A percentile compares a stretch with the other conserved stretches of the same genome.
Evolutionary conservation across 92 coral and sea anemone species (phyloP).

Genomic region (Pocillopora meandrina): DNA sequence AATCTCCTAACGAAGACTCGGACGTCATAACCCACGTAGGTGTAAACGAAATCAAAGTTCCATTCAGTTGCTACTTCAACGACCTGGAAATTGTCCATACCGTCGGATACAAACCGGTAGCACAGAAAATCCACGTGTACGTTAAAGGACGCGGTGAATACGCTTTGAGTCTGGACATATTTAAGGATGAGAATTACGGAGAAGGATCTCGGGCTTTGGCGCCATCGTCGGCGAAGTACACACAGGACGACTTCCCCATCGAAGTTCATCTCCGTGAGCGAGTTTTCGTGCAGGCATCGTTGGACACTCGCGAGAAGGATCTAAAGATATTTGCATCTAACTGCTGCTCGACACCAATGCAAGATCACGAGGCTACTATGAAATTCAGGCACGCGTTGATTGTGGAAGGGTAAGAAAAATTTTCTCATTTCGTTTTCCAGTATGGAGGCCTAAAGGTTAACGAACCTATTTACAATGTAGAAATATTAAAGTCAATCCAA

Average conservation of each 20-base stretch:
- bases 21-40: conserved; percentile 77
- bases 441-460: background rate
- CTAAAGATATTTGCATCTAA: conserved; percentile 75
- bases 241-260: conserved; percentile 78
- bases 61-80: conserved; percentile 84
- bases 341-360: conserved; percentile 89
- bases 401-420: conserved; percentile 65
- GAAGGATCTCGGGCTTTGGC: background rate
- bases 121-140: conserved; percentile 66
- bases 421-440: background rate
- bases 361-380: conserved; percentile 78
- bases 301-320: conserved; percentile 80
- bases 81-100: conserved; percentile 79
- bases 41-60: conserved; percentile 72
- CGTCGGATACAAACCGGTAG: conserved; percentile 76
- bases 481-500: no score
- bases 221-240: conserved; percentile 40
- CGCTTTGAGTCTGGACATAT: conserved; percentile 69
- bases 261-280: conserved; percentile 73
- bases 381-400: conserved; percentile 78
- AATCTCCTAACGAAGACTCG: conserved; percentile 66
- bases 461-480: no score
- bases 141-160: conserved; percentile 78
- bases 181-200: conserved; percentile 50
- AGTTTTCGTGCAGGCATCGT: conserved; percentile 76